A percentile compares a stretch with the other conserved stretches of the same genome.
Conservation (phyloP, 2,113 vertebrate species). For the Litocranius walleri region DNA sequence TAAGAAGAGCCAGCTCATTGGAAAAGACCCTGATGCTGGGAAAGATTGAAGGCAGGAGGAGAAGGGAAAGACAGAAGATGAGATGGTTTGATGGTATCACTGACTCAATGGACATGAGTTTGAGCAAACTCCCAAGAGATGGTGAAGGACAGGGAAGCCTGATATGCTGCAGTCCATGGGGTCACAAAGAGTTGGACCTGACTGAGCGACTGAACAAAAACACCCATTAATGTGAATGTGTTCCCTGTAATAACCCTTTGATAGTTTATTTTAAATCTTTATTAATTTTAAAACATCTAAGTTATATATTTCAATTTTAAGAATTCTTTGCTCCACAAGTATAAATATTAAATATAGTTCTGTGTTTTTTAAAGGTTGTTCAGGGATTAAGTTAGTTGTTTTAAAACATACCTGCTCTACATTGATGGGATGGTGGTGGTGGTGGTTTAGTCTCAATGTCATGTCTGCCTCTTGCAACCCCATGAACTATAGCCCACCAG, state of each 20-base stretch:
- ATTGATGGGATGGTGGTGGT: not conserved
- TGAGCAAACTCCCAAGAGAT: not conserved
- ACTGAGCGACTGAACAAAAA: not conserved
- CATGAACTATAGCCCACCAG: not conserved
- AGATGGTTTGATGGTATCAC: not conserved
- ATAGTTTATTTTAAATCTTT: conserved; percentile 37
- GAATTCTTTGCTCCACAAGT: not conserved
- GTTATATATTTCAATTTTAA: not conserved
- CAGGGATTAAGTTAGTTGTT: not conserved
- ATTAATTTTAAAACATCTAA: conserved; percentile 36
- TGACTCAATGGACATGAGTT: not conserved
- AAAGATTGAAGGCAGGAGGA: not conserved
- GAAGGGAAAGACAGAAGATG: not conserved
- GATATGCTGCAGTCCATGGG: not conserved
- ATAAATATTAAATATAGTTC: not conserved
- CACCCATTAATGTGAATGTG: not conserved
- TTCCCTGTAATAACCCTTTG: not conserved
- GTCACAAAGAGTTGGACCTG: not conserved
- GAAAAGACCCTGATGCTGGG: not conserved
- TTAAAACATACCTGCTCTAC: conserved; percentile 21
- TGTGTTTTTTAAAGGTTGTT: not conserved
- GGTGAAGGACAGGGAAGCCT: not conserved
- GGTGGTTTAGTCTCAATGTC: not conserved
- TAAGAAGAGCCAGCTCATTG: not conserved
- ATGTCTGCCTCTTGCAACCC: not conserved